Evolutionary conservation across 2,888 invertebrate genomes (phyloP).

Genomic region (Prosopocoilus inquinatus): DNA sequence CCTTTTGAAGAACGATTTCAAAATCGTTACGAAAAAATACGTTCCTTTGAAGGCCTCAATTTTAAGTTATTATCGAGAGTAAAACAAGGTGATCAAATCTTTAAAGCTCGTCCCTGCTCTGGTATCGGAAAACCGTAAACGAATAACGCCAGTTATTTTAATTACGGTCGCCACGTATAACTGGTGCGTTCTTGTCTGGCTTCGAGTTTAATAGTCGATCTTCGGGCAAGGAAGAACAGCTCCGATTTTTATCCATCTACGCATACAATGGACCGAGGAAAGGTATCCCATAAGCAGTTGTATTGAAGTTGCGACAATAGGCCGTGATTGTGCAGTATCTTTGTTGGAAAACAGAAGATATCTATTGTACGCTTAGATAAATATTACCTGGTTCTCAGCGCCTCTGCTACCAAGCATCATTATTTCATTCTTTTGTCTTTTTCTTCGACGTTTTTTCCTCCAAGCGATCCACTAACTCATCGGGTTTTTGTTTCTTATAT

Average conservation of each 20-base stretch:
- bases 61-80: no score
- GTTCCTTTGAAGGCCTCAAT: no score
- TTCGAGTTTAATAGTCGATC: not conserved
- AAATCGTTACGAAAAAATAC: no score
- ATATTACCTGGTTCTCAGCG: slow-evolving; percentile 36
- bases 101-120: no score
- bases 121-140: not conserved
- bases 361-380: slow-evolving; percentile 45
- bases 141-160: not conserved
- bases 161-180: not conserved
- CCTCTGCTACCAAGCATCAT: slow-evolving; percentile 22
- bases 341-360: slow-evolving; percentile 42
- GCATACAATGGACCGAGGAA: slow-evolving; percentile 25
- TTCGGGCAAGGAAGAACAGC: not conserved
- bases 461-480: slow-evolving; percentile 11
- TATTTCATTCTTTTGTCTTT: slow-evolving; percentile 22
- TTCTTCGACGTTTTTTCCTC: slow-evolving; percentile 6
- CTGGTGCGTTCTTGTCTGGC: not conserved
- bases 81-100: no score
- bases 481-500: slow-evolving; percentile 8
- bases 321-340: slow-evolving; percentile 47
- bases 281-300: slow-evolving; percentile 31
- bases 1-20: no score
- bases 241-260: slow-evolving; percentile 31
- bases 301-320: slow-evolving; percentile 43